Conservation (phyloP, 1,140 invertebrate genomes). For the Heliconius hermathena region DNA sequence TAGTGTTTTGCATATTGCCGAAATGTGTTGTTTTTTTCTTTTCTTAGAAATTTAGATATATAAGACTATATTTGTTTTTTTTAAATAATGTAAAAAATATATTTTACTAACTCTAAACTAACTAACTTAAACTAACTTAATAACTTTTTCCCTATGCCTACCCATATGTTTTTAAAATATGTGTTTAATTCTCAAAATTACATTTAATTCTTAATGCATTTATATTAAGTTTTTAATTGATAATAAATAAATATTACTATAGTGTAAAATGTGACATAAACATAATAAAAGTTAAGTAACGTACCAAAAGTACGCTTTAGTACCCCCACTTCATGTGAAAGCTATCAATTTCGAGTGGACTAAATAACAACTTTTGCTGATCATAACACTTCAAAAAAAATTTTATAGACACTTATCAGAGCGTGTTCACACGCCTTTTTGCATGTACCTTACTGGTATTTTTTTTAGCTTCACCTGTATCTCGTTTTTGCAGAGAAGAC, state of each 20-base stretch:
- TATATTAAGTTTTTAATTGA: neutral
- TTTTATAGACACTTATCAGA: neutral
- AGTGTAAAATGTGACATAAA: neutral
- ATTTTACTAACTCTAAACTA: too few species aligned
- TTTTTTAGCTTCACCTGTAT: neutral
- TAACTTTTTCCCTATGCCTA: too few species aligned
- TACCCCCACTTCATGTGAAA: neutral
- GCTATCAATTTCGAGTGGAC: slow-evolving; percentile 1
- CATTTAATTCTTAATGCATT: neutral
- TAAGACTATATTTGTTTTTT: neutral
- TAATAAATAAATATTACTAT: neutral
- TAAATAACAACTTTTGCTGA: slow-evolving; percentile 7
- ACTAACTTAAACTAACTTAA: too few species aligned
- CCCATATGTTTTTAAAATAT: too few species aligned
- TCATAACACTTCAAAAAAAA: neutral
- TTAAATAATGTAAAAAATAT: too few species aligned
- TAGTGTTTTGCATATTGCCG: neutral
- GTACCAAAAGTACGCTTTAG: neutral
- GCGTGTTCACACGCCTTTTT: neutral
- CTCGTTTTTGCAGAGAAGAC: neutral
- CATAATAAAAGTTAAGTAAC: neutral
- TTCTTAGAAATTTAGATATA: neutral
- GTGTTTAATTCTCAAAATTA: neutral
- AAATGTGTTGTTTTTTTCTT: neutral
- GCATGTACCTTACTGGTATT: neutral